Evolutionary conservation across 2,797 vertebrate species (phyloP), one percentile per base, ranked within the genome.

Genomic region (Etheostoma perlongum): DNA sequence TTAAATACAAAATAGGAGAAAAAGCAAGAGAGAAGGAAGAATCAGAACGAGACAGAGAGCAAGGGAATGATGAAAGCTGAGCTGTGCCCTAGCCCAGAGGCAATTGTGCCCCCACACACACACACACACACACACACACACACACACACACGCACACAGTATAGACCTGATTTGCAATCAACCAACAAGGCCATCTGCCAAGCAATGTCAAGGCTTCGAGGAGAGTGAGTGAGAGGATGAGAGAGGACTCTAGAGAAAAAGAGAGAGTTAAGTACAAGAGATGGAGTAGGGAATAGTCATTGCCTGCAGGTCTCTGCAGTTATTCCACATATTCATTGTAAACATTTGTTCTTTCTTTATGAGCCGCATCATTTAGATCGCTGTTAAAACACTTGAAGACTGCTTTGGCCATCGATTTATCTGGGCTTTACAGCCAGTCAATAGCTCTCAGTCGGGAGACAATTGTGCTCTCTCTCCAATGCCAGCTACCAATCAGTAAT

Each of bases 341-440:
- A 77, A 72, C 13, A 52, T 60, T 16, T 15, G 4, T 30, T 1
- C 13, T 44, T 60, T 71, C 63, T 76, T 79, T 71, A 79, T 33
- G 59, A 67, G 60, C 47, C 11, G 68, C 60, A 53, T n/a, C 71
- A 69, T 82, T 88, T 71, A 76, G 42, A 70, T 47, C 2, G 53
- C 53, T 79, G 67, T 83, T 81, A 62, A 76, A 89, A 51, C 53
- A 81, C 71, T 83, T 81, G 53, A 75, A 44, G 23, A 8, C 69
- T 68, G 81, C 78, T 71, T 58, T 61, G 67, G 71, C 49, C 76
- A 80, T 85, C 15, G 76, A 88, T 89, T 85, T 87, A 82, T 85
- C 74, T 70, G 62, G 49, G 73, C 52, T 87, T 86, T 64, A 73
- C 77, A 73, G 77, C 51, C 49, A 66, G 75, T 63, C 47, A 55